These are phyloP conservation scores for Sussaba pulchella DNA, from an alignment of 2,888 invertebrate species.

Conservation along the genomic window DNA sequence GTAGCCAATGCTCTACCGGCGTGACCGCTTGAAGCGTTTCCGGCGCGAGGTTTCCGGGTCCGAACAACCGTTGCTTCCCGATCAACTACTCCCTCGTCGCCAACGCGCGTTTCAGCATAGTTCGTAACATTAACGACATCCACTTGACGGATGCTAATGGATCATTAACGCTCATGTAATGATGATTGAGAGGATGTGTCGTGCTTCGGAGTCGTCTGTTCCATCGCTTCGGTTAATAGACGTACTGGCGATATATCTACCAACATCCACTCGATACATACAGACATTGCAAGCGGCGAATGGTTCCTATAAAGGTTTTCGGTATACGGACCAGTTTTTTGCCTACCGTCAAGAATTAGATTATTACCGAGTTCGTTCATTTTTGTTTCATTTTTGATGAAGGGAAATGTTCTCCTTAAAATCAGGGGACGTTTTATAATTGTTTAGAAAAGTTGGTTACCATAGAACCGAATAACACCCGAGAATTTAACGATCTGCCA, in stretches of 20 bases:
- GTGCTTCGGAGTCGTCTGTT: constrained; percentile 58
- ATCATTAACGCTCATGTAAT: constrained; percentile 80
- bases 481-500: not conserved
- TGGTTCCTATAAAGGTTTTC: constrained; percentile 39
- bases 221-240: constrained; percentile 24
- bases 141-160: constrained; percentile 81
- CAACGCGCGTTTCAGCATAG: constrained; percentile 44
- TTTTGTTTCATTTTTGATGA: constrained; percentile 33
- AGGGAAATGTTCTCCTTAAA: constrained; percentile 19
- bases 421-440: constrained; percentile 7
- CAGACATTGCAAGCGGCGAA: not conserved
- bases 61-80: constrained; percentile 68
- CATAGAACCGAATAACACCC: not conserved
- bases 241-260: not conserved
- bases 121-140: constrained; percentile 77
- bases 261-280: not conserved
- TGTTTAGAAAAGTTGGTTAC: constrained; percentile 1
- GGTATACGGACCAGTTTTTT: constrained; percentile 45
- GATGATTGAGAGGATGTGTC: constrained; percentile 80
- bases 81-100: constrained; percentile 71
- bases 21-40: constrained; percentile 77
- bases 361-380: constrained; percentile 43
- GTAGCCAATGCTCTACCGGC: constrained; percentile 67
- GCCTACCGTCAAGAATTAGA: constrained; percentile 59
- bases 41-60: constrained; percentile 66